phyloP scores from a whole-genome alignment of 2,797 vertebrate genomes.

The Labroides dimidiatus region DNA sequence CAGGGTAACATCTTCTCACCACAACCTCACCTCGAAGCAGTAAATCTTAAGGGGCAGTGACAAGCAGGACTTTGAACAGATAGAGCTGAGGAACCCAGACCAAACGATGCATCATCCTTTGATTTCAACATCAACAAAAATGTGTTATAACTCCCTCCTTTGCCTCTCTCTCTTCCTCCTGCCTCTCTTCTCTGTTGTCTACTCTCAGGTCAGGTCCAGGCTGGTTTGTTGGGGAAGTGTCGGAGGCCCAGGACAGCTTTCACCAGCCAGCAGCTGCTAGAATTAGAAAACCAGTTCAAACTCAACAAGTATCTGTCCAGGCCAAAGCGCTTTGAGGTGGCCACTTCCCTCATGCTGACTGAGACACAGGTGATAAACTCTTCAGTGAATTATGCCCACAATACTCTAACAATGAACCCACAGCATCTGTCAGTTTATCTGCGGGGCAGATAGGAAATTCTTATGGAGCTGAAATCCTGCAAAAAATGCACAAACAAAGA shows the following conservation, averaged over 20 bases:
- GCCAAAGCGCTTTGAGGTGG: slow-evolving; percentile 95
- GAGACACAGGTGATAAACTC: slow-evolving; percentile 84
- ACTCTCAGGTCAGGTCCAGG: slow-evolving; percentile 78
- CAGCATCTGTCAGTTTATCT: too few species aligned
- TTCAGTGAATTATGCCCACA: too few species aligned
- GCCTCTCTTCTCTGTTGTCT: not conserved
- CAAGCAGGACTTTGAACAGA: slow-evolving; percentile 8
- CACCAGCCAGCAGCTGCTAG: slow-evolving; percentile 93
- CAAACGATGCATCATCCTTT: not conserved
- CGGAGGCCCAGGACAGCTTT: slow-evolving; percentile 93
- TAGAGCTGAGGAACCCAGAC: not conserved
- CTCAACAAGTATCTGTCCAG: slow-evolving; percentile 94
- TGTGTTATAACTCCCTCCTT: not conserved
- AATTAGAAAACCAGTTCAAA: slow-evolving; percentile 95
- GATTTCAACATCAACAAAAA: not conserved
- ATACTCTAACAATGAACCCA: too few species aligned
- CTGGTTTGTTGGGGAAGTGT: slow-evolving; percentile 90
- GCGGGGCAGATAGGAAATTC: too few species aligned
- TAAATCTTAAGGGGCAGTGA: slow-evolving; percentile 68
- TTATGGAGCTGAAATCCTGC: too few species aligned
- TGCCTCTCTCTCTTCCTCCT: too few species aligned
- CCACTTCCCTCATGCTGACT: slow-evolving; percentile 92
- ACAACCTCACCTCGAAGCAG: slow-evolving; percentile 60
- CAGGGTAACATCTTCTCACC: slow-evolving; percentile 74
- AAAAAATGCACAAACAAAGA: too few species aligned